Percentiles rank a stretch among this genome's conserved stretches.
These are phyloP conservation scores for Galeruca laticollis DNA, from an alignment of 2,888 invertebrate genomes.

Conservation along the genomic window DNA sequence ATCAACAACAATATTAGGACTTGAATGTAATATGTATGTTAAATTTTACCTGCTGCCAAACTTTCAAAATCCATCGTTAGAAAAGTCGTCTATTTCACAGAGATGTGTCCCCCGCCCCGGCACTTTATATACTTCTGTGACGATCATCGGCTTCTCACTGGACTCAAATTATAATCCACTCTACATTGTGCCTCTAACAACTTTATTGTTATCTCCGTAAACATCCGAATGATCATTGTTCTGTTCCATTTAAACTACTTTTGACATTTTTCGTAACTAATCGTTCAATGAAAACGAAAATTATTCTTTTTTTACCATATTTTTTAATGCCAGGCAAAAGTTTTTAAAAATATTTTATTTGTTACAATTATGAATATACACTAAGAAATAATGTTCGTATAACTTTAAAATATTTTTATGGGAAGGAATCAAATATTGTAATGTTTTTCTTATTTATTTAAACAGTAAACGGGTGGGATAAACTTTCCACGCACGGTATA, in stretches of 20 bases:
- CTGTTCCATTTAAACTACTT: conserved; percentile 43
- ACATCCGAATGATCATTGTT: conserved; percentile 51
- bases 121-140: conserved; percentile 44
- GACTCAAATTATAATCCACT: conserved; percentile 46
- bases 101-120: conserved; percentile 55
- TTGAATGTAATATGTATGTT: conserved; percentile 19
- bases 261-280: conserved; percentile 41
- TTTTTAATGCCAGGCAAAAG: no score
- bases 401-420: no score
- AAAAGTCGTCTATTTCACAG: conserved; percentile 48
- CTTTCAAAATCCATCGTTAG: conserved; percentile 63
- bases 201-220: conserved; percentile 52
- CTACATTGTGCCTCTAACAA: conserved; percentile 51
- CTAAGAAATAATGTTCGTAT: no score
- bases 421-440: no score
- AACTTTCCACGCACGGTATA: no score
- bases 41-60: conserved; percentile 64
- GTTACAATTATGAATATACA: no score
- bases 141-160: conserved; percentile 56
- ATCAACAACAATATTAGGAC: not conserved
- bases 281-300: no score
- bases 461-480: no score
- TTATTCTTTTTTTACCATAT: no score
- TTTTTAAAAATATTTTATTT: no score
- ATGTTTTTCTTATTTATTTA: no score